Conservation (phyloP, 2,888 invertebrate species). For the Melinopterus prodromus region DNA sequence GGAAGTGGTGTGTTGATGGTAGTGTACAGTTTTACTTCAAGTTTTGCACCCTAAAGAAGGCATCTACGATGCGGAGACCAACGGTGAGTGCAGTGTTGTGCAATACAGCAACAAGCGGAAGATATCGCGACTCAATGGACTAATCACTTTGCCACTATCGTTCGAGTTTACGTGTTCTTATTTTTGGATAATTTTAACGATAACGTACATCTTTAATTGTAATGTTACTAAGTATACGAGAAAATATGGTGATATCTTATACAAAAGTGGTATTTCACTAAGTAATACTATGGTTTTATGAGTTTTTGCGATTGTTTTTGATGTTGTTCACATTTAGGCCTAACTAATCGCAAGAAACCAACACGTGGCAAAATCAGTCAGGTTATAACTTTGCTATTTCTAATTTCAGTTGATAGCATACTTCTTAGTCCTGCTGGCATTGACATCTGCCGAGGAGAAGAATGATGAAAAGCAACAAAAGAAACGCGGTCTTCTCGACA, state of each 20-base stretch:
- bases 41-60: constrained; percentile 9
- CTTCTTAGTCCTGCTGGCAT: constrained; percentile 74
- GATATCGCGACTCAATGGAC: background rate
- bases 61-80: constrained; percentile 6
- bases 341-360: background rate
- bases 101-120: constrained; percentile 8
- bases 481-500: constrained; percentile 80
- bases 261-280: no score
- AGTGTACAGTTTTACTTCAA: constrained; percentile 18
- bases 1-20: constrained; percentile 23
- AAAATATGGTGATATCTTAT: no score
- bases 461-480: constrained; percentile 78
- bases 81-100: constrained; percentile 18
- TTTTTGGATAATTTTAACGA: no score
- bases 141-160: background rate
- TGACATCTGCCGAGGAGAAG: constrained; percentile 72
- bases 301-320: no score
- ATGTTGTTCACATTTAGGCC: background rate
- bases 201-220: no score
- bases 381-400: constrained; percentile 11
- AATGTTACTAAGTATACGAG: no score
- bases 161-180: background rate
- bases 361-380: background rate
- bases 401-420: constrained; percentile 62
- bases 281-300: no score